Conservation (phyloP, 2,797 vertebrate genomes). For the Onychomys torridus region DNA sequence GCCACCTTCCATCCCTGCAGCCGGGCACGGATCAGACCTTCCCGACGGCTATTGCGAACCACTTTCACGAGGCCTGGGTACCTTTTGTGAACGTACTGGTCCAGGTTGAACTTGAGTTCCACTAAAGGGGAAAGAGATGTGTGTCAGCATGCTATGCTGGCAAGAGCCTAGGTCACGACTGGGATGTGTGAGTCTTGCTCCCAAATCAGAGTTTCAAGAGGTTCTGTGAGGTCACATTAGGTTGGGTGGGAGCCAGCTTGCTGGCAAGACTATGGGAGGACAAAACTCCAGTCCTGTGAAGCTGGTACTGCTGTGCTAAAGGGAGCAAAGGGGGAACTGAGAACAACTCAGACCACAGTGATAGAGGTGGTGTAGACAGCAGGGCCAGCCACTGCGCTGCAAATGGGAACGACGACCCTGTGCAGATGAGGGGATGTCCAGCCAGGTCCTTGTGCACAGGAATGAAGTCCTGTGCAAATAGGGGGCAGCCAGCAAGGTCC, state of each 20-base stretch:
- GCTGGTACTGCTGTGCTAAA: not conserved
- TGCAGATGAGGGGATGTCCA: not conserved
- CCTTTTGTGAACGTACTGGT: conserved; percentile 96
- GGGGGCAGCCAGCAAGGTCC: not conserved
- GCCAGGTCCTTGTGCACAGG: not conserved
- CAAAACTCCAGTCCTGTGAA: not conserved
- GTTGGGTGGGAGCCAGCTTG: not conserved
- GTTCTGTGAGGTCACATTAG: not conserved
- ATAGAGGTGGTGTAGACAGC: no score
- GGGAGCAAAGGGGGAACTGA: no score
- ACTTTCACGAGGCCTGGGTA: conserved; percentile 98
- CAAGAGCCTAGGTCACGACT: not conserved
- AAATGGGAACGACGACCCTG: no score
- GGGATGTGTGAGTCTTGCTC: not conserved
- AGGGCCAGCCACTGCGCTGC: not conserved
- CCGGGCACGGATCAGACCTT: conserved; percentile 97
- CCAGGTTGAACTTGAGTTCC: conserved; percentile 97
- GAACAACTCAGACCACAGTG: not conserved
- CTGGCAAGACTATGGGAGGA: not conserved
- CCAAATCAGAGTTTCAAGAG: not conserved
- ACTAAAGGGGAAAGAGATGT: conserved; percentile 84
- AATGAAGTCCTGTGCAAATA: not conserved
- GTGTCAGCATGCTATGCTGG: not conserved
- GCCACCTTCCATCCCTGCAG: conserved; percentile 98
- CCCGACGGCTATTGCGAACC: conserved; percentile 95